phyloP scores from a whole-genome alignment of 2,113 vertebrate genomes.

The Hylia prasina region DNA sequence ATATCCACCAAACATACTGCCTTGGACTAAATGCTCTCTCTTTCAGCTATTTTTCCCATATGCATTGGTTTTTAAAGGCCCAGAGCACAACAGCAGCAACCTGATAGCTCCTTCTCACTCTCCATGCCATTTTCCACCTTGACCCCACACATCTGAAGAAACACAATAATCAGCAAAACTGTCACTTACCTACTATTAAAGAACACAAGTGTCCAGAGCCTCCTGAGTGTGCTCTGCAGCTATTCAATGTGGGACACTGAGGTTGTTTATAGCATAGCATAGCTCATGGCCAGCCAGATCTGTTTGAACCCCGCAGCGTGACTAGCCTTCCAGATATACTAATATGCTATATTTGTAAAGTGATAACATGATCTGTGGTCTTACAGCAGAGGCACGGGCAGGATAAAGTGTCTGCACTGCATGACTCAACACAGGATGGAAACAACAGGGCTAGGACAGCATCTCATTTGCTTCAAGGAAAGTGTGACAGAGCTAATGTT shows the following conservation, averaged over 20 bases:
- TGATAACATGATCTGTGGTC: constrained; percentile 74
- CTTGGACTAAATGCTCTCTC: not conserved
- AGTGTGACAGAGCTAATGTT: not conserved
- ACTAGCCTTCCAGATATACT: constrained; percentile 67
- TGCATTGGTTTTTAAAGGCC: not conserved
- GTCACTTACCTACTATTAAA: constrained; percentile 58
- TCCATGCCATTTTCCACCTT: not conserved
- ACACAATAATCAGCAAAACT: constrained; percentile 17
- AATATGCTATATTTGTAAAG: constrained; percentile 80
- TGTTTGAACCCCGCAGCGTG: constrained; percentile 36
- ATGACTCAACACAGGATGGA: constrained; percentile 62
- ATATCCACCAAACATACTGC: not conserved
- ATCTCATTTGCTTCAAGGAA: not conserved
- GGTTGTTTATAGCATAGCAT: constrained; percentile 67
- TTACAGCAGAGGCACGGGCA: constrained; percentile 42
- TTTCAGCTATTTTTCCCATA: not conserved
- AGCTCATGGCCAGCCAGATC: constrained; percentile 29
- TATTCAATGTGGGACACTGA: not conserved
- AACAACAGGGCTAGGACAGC: constrained; percentile 10
- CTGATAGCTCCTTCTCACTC: not conserved
- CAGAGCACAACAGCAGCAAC: not conserved
- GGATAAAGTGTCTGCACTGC: constrained; percentile 66
- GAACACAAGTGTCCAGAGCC: not conserved
- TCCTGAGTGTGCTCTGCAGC: not conserved
- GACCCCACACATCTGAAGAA: not conserved